Conservation (phyloP, 2,888 invertebrate species). For the Amaurobius ferox region DNA sequence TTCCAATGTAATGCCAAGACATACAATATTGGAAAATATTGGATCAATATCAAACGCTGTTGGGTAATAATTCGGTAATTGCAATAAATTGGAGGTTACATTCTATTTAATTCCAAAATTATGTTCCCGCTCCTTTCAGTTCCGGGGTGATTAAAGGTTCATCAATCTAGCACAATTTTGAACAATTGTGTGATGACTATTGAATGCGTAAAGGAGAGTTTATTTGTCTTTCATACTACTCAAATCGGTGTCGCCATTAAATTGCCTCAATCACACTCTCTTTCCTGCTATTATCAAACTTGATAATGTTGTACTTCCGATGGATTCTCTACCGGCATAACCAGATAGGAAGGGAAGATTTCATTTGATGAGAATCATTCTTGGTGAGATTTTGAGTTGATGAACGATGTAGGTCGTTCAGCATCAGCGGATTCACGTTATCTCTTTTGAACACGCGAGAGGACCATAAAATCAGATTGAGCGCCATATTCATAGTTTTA, state of each 20-base stretch:
- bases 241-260: not conserved
- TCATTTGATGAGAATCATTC: not conserved
- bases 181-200: not conserved
- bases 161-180: not conserved
- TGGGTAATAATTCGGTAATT: too few relatives aligned
- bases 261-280: not conserved
- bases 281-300: not conserved
- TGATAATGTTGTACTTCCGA: not conserved
- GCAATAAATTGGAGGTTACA: too few relatives aligned
- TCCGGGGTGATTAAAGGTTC: not conserved
- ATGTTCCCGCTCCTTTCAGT: not conserved
- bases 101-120: too few relatives aligned
- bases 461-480: not conserved
- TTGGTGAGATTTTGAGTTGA: not conserved
- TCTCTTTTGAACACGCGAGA: conserved; percentile 5
- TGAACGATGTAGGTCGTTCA: conserved; percentile 5
- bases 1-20: too few relatives aligned
- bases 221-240: not conserved
- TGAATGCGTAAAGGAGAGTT: not conserved
- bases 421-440: not conserved
- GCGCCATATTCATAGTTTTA: not conserved
- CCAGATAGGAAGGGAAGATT: not conserved
- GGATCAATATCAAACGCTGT: too few relatives aligned
- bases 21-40: too few relatives aligned
- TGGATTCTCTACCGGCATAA: not conserved